Evolutionary conservation across 2,797 vertebrate genomes (phyloP), one percentile per base, ranked within the genome.

Genomic region (Ficedula albicollis): DNA sequence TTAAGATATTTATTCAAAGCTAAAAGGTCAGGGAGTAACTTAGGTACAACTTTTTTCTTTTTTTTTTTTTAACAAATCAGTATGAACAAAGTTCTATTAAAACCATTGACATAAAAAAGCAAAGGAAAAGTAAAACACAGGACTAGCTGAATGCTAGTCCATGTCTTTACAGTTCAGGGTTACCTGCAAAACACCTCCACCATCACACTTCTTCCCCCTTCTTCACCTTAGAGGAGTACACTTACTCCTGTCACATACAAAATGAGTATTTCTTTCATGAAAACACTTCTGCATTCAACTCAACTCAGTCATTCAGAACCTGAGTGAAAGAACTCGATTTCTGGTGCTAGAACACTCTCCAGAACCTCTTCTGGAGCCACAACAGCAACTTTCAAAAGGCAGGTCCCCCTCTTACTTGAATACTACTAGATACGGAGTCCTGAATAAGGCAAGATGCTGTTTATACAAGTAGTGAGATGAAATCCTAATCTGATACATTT

Each of bases 401-500:
- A 89, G 88, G 86, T 85, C 75, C 77, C 90, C 41, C 19, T 94
- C 79, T 91, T 74, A 66, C 59, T 85, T 88, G 46, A 51, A 29
- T 80, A 85, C 56, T 52, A 84, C 21, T 62, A 72, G 79, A 52
- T 43, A 80, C 1, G 39, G 95, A 81, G 64, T 87, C 89, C 74
- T 79, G 78, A 83, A 64, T 90, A 96, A 97, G 92, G 95, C 95
- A 88, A 90, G 77, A 81, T 48, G 68, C 74, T 95, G 51, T 72
- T 95, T 79, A 51, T 83, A 93, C 83, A 93, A 86, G 84, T 91
- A 81, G 93, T 84, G 85, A 92, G 80, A 94, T 86, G 63, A 96
- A 96, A 95, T 81, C 84, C 92, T 92, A 67, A 34, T 41, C 59
- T 81, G 89, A 87, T 27, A 51, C 36, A 8, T 75, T 95, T 86